Evolutionary conservation across 2,113 vertebrate species (phyloP).

Genomic region (Cricetomys ansorgei): DNA sequence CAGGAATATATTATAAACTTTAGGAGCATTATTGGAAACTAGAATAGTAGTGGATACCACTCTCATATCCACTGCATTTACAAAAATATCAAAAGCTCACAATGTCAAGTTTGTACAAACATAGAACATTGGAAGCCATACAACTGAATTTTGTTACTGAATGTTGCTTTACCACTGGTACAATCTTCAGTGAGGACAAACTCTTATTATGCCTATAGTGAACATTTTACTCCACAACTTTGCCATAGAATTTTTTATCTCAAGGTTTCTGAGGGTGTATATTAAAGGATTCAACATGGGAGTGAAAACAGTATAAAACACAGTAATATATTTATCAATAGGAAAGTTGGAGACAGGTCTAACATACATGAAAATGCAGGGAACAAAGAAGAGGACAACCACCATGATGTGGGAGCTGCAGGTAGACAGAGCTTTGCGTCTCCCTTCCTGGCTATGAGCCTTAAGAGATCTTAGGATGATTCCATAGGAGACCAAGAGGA

Average conservation of each 20-base stretch:
- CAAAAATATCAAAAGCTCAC: too few relatives aligned
- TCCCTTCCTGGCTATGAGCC: not conserved
- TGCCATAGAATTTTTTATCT: not conserved
- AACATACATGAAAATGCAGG: not conserved
- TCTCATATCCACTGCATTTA: too few relatives aligned
- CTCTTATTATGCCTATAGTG: not conserved
- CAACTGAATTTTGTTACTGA: too few relatives aligned
- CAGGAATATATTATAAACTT: too few relatives aligned
- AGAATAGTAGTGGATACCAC: too few relatives aligned
- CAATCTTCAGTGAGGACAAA: not conserved
- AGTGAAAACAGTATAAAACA: not conserved
- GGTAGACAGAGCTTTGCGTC: not conserved
- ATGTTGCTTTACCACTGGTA: too few relatives aligned
- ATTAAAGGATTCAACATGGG: not conserved
- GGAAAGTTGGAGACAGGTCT: not conserved
- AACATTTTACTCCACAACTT: not conserved
- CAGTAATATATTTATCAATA: not conserved
- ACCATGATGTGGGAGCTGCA: not conserved
- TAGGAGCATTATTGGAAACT: too few relatives aligned
- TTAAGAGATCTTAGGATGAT: not conserved
- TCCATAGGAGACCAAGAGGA: not conserved
- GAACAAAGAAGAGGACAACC: not conserved
- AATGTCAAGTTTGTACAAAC: too few relatives aligned
- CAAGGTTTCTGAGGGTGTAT: not conserved
- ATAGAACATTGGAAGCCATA: too few relatives aligned